These are phyloP conservation scores for Diarsia dahlii DNA, from an alignment of 2,888 invertebrate species.

Conservation along the genomic window DNA sequence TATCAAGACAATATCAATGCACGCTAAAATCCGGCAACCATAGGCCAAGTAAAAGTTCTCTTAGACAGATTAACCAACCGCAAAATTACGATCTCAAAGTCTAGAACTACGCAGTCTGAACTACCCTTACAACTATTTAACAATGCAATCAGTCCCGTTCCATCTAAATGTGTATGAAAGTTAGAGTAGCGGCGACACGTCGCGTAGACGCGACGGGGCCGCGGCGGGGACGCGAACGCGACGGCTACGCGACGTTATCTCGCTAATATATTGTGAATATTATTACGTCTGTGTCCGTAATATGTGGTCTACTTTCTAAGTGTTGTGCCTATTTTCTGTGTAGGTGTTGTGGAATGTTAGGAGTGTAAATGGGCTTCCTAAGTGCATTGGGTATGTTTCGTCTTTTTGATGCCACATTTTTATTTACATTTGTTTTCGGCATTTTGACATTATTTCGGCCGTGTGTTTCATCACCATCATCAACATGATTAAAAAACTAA, in stretches of 20 bases:
- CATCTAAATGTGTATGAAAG: constrained; percentile 71
- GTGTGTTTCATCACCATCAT: neutral
- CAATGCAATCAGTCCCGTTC: constrained; percentile 62
- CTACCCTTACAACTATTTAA: constrained; percentile 49
- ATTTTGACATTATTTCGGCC: neutral
- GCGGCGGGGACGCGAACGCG: constrained; percentile 40
- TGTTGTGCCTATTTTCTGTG: constrained; percentile 62
- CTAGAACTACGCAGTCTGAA: constrained; percentile 38
- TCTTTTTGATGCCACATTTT: neutral
- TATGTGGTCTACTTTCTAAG: constrained; percentile 66
- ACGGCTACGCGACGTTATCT: constrained; percentile 70
- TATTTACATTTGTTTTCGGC: too few relatives aligned
- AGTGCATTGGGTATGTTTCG: neutral
- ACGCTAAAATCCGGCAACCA: constrained; percentile 2
- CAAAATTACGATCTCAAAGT: constrained; percentile 44
- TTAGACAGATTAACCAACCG: constrained; percentile 35
- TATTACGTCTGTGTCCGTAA: constrained; percentile 62
- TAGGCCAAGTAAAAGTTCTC: constrained; percentile 36
- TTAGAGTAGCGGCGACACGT: constrained; percentile 53
- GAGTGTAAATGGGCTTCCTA: neutral
- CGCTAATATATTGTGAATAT: constrained; percentile 75
- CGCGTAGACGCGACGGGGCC: constrained; percentile 29
- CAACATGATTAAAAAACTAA: too few relatives aligned
- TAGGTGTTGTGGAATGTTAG: neutral
- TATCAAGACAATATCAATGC: neutral